Conservation (phyloP, 2,113 vertebrate species). For the Tapirus terrestris region DNA sequence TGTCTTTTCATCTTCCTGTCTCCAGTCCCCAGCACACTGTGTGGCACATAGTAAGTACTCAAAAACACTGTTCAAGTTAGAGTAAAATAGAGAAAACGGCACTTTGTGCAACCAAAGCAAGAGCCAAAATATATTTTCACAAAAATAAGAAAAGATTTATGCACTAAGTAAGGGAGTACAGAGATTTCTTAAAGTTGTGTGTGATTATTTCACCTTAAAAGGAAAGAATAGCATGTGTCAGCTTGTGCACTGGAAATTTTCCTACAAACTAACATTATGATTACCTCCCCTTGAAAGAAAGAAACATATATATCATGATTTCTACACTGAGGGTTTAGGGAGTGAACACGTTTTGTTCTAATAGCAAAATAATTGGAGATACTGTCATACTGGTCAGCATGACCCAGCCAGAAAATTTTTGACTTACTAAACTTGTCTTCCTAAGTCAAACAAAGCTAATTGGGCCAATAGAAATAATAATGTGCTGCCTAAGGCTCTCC, state of each 20-base stretch:
- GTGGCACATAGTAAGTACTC: not conserved
- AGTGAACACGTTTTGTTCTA: not conserved
- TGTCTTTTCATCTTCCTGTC: not conserved
- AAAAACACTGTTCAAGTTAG: not conserved
- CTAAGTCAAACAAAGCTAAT: constrained; percentile 43
- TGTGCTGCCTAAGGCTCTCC: not conserved
- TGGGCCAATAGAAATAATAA: constrained; percentile 32
- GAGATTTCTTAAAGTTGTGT: not conserved
- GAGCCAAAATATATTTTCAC: not conserved
- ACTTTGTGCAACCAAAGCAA: not conserved
- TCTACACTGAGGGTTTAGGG: not conserved
- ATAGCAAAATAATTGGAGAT: constrained; percentile 44
- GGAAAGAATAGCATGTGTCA: not conserved
- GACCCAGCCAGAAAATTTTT: constrained; percentile 14
- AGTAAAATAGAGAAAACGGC: constrained; percentile 16
- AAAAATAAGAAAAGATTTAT: constrained; percentile 26
- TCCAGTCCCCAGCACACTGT: not conserved
- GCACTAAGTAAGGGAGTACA: not conserved
- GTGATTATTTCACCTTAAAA: constrained; percentile 31
- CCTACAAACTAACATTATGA: not conserved
- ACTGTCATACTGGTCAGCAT: constrained; percentile 23
- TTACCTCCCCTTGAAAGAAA: not conserved
- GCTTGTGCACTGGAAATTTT: not conserved
- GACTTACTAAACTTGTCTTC: constrained; percentile 1
- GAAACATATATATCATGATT: not conserved